Evolutionary conservation across 2,113 vertebrate genomes (phyloP), one percentile per base, ranked within the genome.

Genomic region (Indicator maculatus): DNA sequence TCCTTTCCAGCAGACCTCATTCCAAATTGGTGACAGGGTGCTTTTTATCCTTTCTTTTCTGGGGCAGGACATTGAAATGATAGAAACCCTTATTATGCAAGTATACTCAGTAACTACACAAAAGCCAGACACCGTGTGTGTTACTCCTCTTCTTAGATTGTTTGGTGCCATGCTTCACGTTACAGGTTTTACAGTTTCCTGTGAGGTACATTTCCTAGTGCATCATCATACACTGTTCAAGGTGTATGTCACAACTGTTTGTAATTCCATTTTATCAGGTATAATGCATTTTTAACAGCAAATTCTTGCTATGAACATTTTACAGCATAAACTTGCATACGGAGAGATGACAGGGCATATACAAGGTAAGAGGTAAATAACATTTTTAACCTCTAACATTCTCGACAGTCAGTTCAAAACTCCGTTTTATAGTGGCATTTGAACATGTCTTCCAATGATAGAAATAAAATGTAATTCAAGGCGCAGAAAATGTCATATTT

Each of bases 341-440:
- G 26, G 74, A 86, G 76, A 90, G 41, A 77, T 92, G 88, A n/a
- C 58, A 93, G 65, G 83, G 53, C 79, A 91, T 1, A 1, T 61
- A 80, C 6, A 13, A 78, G 61, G 52, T 33, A 81, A 66, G 33
- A 93, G 85, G 24, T 15, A 89, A 52, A 86, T 72, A 93, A 55
- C 87, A 93, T 92, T 92, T 96, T 95, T 95, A 96, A 92, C 93
- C 88, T 96, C 65, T 94, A 81, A 88, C 36, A 55, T 93, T 83
- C 31, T 89, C 55, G 72, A 53, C 12, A 30, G n/a, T 84, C 0
- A 0, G 52, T 80, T n/a, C 73, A 90, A 81, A 90, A 83, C 26
- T 39, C 28, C 61, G 80, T 94, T 96, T 94, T 90, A 65, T 67
- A 83, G 53, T 74, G 61, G 58, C 88, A 92, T 88, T 92, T 78